Evolutionary conservation across 2,797 vertebrate species (phyloP), one percentile per base, ranked within the genome.

Genomic region (Pseudotriccus pelzelni): DNA sequence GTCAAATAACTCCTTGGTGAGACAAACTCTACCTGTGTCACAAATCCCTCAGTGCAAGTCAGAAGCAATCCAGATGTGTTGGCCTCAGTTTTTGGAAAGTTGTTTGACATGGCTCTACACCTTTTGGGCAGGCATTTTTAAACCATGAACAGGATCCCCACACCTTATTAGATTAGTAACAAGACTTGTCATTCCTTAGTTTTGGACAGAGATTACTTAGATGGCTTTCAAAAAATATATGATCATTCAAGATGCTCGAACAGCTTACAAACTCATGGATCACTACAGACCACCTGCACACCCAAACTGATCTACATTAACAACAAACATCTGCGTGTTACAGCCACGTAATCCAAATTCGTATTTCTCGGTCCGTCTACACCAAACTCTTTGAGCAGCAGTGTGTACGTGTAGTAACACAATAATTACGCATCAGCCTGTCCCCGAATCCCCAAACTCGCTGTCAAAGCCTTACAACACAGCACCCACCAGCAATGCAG

Each of bases 331-430:
- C 52, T n/a, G 11, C 17, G 28, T 0, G 2, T 24, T 36, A 63
- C 19, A 50, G 47, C 9, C 68, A 39, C 28, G 32, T 14, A 67
- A 73, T 2, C 7, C 63, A 46, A 64, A 67, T 0, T 24, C 37
- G 30, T 36, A 2, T 37, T 84, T 46, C 52, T 46, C 36, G 30
- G 14, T 11, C n/a, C 0, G 3, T 3, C 36, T 21, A 46, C 25
- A 9, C 12, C 17, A 27, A 74, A 43, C 20, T 19, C 77, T 36
- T 8, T 2, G 14, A 84, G 22, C 5, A 78, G 10, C 63, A 15
- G 25, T 0, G 52, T 4, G 14, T 12, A 52, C 11, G 0, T 0
- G 8, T 1, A 72, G 15, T 12, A 62, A 44, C 41, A 56, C 20
- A 41, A 3, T 7, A 41, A 14, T 52, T 34, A 28, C 1, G 4